Evolutionary conservation across 2,888 invertebrate species (phyloP).

Genomic region (Ophion slaviceki): DNA sequence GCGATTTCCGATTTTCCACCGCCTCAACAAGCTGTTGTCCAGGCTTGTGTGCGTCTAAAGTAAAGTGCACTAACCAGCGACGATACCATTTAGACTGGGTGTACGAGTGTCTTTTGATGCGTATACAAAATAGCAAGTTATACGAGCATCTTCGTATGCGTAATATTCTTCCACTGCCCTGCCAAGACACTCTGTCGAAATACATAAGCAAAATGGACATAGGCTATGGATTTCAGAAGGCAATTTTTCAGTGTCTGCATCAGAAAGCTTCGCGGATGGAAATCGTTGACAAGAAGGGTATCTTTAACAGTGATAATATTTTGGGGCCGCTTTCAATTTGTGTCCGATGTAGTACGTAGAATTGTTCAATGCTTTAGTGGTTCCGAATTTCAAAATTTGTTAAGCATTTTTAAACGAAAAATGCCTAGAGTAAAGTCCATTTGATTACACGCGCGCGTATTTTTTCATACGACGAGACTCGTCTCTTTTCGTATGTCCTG

Average conservation of each 20-base stretch:
- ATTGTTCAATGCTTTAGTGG: constrained; percentile 1
- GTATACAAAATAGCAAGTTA: constrained; percentile 62
- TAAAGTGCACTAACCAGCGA: constrained; percentile 45
- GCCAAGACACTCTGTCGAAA: constrained; percentile 57
- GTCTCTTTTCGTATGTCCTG: not conserved
- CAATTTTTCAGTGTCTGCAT: constrained; percentile 42
- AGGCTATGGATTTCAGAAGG: constrained; percentile 32
- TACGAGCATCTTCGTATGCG: constrained; percentile 59
- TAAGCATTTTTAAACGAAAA: constrained; percentile 4
- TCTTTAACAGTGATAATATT: constrained; percentile 16
- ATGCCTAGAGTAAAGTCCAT: not conserved
- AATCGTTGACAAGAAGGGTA: constrained; percentile 38
- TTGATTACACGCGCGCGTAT: not conserved
- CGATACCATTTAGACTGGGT: constrained; percentile 56
- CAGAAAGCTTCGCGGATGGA: constrained; percentile 62
- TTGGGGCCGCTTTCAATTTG: constrained; percentile 2
- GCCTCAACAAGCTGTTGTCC: constrained; percentile 51
- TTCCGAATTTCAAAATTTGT: constrained; percentile 17
- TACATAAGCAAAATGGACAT: constrained; percentile 61
- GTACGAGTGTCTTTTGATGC: constrained; percentile 63
- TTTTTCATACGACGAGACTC: not conserved
- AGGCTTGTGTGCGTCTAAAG: constrained; percentile 54
- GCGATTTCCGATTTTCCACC: constrained; percentile 48
- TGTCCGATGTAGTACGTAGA: not conserved
- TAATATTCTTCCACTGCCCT: constrained; percentile 61